Evolutionary conservation across 2,888 invertebrate genomes (phyloP).

Genomic region (Drosophila macrospina): DNA sequence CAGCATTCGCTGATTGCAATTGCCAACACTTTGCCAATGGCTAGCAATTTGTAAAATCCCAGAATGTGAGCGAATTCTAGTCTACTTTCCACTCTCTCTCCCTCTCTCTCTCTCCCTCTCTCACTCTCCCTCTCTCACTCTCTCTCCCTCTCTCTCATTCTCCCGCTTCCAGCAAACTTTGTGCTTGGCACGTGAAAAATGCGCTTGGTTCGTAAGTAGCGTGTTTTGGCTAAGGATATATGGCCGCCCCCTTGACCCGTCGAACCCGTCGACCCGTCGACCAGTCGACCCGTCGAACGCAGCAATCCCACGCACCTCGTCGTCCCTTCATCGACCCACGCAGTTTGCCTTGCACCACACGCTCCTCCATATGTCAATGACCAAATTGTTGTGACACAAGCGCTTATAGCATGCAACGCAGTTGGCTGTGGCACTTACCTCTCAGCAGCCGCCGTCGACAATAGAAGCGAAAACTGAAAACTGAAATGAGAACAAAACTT

Average conservation of each 20-base stretch:
- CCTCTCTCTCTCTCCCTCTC: neutral
- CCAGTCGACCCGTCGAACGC: constrained; percentile 15
- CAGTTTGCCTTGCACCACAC: constrained; percentile 13
- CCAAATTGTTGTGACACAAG: constrained; percentile 38
- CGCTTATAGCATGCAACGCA: constrained; percentile 11
- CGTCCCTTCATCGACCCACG: neutral
- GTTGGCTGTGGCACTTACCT: constrained; percentile 4
- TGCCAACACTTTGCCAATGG: constrained; percentile 12
- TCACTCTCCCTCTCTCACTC: neutral
- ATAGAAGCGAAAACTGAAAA: neutral
- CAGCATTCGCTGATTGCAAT: constrained; percentile 42
- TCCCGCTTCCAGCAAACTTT: constrained; percentile 10
- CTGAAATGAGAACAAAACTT: neutral
- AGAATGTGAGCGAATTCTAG: constrained; percentile 1
- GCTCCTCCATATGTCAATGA: constrained; percentile 50
- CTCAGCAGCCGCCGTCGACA: neutral
- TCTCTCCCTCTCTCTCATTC: neutral
- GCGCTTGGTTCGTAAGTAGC: constrained; percentile 25
- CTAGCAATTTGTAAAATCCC: constrained; percentile 44
- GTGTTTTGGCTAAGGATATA: constrained; percentile 29
- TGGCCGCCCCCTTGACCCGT: constrained; percentile 14
- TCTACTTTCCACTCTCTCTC: neutral
- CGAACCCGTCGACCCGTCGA: neutral
- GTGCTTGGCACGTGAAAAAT: constrained; percentile 37
- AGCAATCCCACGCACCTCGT: neutral